Evolutionary conservation across 1,140 invertebrate species (phyloP).

Genomic region (Lycorma delicatula): DNA sequence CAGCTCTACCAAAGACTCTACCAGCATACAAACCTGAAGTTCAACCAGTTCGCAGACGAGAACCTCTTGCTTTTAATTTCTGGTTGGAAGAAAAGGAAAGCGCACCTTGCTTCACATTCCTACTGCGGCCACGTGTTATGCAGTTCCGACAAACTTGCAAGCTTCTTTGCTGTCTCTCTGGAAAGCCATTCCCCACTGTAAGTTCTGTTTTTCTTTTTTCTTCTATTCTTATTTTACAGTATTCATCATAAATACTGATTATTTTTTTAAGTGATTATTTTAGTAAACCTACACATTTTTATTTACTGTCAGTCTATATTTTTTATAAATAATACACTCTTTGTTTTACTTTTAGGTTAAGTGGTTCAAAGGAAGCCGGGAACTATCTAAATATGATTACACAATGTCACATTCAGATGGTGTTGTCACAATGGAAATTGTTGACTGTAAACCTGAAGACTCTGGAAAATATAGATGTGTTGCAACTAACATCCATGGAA

Average conservation of each 20-base stretch:
- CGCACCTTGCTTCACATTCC: conserved; percentile 93
- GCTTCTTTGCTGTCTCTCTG: conserved; percentile 91
- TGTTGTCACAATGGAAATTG: conserved; percentile 93
- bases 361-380: conserved; percentile 89
- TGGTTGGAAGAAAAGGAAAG: conserved; percentile 85
- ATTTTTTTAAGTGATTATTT: too few relatives aligned
- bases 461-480: conserved; percentile 93
- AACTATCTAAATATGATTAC: conserved; percentile 84
- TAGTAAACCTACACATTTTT: background rate
- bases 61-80: conserved; percentile 72
- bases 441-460: conserved; percentile 87
- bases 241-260: too few relatives aligned
- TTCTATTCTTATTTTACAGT: background rate
- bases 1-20: conserved; percentile 71
- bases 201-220: conserved; percentile 19
- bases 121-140: conserved; percentile 93
- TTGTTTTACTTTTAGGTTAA: conserved; percentile 43
- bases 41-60: conserved; percentile 60
- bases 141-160: conserved; percentile 92
- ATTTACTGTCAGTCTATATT: background rate
- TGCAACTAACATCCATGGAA: conserved; percentile 85
- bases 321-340: background rate
- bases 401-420: conserved; percentile 83
- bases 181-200: conserved; percentile 87
- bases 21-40: conserved; percentile 68